A percentile compares a stretch with the other conserved stretches of the same genome.
These are phyloP conservation scores for Ostrea denselamellosa DNA, from an alignment of 1,140 invertebrate species.

Conservation along the genomic window DNA sequence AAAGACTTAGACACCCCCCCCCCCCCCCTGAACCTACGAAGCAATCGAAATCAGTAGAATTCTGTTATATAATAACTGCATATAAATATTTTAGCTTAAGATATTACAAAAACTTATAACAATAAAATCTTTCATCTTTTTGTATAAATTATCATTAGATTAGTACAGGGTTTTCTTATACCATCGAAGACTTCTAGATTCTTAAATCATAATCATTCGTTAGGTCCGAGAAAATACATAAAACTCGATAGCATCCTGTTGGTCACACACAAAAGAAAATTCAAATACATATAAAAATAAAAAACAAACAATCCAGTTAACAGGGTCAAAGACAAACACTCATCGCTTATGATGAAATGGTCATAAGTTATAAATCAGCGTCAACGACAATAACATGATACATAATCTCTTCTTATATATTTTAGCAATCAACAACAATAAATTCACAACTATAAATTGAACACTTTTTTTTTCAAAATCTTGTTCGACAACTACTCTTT, in stretches of 20 bases:
- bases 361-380: neutral
- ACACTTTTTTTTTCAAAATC: neutral
- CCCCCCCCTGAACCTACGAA: neutral
- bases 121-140: neutral
- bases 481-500: too few species aligned
- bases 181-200: neutral
- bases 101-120: neutral
- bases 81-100: neutral
- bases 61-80: neutral
- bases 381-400: slow-evolving; percentile 29
- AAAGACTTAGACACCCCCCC: neutral
- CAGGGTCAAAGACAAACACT: neutral
- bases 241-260: neutral
- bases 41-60: neutral
- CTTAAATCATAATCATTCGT: neutral
- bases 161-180: neutral
- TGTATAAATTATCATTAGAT: neutral
- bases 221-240: neutral
- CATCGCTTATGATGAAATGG: neutral
- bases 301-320: slow-evolving; percentile 29
- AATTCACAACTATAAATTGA: neutral
- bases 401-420: neutral
- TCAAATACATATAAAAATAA: slow-evolving; percentile 37
- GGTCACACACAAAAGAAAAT: neutral
- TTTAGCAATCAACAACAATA: slow-evolving; percentile 25